Percentiles rank a stretch among this genome's conserved stretches.
These are phyloP conservation scores for Morpho helenor DNA, from an alignment of 2,888 invertebrate genomes.

Conservation along the genomic window DNA sequence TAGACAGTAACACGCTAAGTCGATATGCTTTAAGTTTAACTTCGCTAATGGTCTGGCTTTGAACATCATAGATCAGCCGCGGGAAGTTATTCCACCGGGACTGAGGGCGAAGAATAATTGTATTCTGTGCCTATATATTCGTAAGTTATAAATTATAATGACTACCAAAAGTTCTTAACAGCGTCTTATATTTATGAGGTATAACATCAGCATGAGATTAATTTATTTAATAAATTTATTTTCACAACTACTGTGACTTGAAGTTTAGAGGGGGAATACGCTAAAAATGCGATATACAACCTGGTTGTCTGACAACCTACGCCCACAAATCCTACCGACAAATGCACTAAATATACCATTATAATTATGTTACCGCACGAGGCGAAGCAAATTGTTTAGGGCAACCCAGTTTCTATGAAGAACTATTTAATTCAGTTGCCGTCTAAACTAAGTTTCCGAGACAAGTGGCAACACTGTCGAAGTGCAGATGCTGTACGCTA, in stretches of 20 bases:
- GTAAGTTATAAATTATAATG: background rate
- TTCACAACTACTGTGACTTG: no score
- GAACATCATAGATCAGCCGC: constrained; percentile 48
- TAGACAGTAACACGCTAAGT: constrained; percentile 33
- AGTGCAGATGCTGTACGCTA: constrained; percentile 15
- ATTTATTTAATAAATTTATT: no score
- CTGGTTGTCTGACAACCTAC: no score
- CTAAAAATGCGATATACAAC: no score
- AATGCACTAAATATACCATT: no score
- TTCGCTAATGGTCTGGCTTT: constrained; percentile 59
- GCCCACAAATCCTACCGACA: no score
- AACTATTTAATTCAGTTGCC: constrained; percentile 69
- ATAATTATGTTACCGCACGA: constrained; percentile 26
- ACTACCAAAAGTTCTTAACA: constrained; percentile 3
- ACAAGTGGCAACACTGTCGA: constrained; percentile 46
- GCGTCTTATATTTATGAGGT: constrained; percentile 20
- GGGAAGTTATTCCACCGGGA: constrained; percentile 45
- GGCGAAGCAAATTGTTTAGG: constrained; percentile 59
- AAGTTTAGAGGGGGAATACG: no score
- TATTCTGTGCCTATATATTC: constrained; percentile 10
- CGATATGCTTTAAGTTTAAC: constrained; percentile 51
- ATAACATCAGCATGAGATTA: constrained; percentile 13
- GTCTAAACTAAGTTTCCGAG: constrained; percentile 46
- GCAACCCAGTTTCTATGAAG: constrained; percentile 59
- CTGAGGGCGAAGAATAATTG: constrained; percentile 42